phyloP scores from a whole-genome alignment of 2,888 invertebrate species.

The Mongoloraphidia duomilia region DNA sequence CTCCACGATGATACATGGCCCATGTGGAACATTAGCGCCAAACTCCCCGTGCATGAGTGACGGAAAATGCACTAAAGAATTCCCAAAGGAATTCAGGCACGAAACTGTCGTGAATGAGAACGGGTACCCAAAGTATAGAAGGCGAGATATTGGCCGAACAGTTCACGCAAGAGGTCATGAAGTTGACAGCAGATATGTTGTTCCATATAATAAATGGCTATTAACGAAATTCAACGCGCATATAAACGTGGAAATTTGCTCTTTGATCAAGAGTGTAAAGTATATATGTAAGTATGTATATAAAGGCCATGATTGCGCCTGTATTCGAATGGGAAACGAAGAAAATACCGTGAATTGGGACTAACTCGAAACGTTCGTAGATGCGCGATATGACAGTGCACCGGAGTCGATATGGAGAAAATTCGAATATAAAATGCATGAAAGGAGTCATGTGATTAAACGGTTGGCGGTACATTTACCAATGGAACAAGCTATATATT shows the following conservation, averaged over 20 bases:
- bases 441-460: constrained; percentile 20
- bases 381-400: constrained; percentile 22
- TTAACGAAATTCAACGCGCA: constrained; percentile 17
- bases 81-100: constrained; percentile 17
- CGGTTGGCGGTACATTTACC: constrained; percentile 23
- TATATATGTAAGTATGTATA: too few species aligned
- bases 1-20: constrained; percentile 13
- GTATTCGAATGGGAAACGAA: too few species aligned
- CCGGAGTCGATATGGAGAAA: constrained; percentile 25
- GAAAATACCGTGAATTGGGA: constrained; percentile 8
- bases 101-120: constrained; percentile 15
- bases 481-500: constrained; percentile 9
- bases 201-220: constrained; percentile 18
- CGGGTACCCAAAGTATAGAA: constrained; percentile 18
- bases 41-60: constrained; percentile 11
- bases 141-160: constrained; percentile 12
- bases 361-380: constrained; percentile 20
- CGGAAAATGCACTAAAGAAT: constrained; percentile 19
- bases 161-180: not conserved
- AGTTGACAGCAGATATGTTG: constrained; percentile 22
- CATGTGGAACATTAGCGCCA: constrained; percentile 11
- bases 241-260: constrained; percentile 20
- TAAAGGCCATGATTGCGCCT: too few species aligned
- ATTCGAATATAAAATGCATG: constrained; percentile 16
- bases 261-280: not conserved